Evolutionary conservation across 2,888 invertebrate species (phyloP).

Genomic region (Scaptomyza polygonia): DNA sequence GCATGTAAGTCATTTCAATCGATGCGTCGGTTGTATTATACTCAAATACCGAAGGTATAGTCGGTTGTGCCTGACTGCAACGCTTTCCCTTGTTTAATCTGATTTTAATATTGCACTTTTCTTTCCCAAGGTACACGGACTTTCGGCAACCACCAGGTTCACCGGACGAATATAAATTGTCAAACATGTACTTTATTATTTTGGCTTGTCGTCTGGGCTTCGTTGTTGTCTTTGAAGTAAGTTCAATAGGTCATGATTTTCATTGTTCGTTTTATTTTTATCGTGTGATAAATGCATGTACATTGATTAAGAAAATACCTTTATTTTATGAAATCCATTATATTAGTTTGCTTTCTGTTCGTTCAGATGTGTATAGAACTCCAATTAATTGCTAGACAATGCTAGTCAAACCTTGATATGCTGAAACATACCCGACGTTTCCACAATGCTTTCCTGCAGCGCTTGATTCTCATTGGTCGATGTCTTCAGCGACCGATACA

Average conservation of each 20-base stretch:
- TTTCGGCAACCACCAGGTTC: slow-evolving; percentile 90
- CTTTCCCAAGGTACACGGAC: slow-evolving; percentile 88
- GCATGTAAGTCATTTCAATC: slow-evolving; percentile 88
- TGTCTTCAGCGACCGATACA: slow-evolving; percentile 75
- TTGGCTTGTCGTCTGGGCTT: slow-evolving; percentile 95
- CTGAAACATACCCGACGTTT: slow-evolving; percentile 80
- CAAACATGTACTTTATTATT: slow-evolving; percentile 94
- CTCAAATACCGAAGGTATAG: too few relatives aligned
- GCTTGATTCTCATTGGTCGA: slow-evolving; percentile 75
- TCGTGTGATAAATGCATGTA: slow-evolving; percentile 51
- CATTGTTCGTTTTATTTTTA: slow-evolving; percentile 42
- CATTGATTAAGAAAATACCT: slow-evolving; percentile 36
- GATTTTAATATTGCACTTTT: background rate
- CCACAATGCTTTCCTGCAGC: slow-evolving; percentile 79
- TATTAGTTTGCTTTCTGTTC: slow-evolving; percentile 56
- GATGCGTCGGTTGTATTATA: too few relatives aligned
- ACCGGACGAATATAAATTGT: slow-evolving; percentile 87
- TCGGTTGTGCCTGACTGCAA: too few relatives aligned
- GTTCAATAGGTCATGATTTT: slow-evolving; percentile 36
- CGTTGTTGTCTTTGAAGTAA: slow-evolving; percentile 96
- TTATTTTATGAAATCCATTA: slow-evolving; percentile 35
- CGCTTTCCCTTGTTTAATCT: background rate
- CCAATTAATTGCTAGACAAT: slow-evolving; percentile 27
- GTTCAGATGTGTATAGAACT: slow-evolving; percentile 23
- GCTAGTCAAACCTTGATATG: slow-evolving; percentile 77